Base-by-base conservation (phyloP, 2,888 invertebrate species). In the Eilema caniola region DNA sequence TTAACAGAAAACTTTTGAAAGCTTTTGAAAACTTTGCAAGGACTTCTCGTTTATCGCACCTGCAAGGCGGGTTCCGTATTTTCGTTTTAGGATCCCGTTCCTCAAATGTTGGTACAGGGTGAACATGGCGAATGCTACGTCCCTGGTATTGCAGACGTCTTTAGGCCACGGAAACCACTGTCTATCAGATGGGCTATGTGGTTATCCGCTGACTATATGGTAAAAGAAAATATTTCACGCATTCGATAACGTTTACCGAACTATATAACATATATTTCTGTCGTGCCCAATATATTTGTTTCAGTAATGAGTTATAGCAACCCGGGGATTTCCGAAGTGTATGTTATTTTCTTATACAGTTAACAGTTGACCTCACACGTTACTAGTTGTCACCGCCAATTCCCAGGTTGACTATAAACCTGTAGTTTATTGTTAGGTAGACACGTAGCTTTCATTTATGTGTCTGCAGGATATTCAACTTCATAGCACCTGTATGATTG, bases 261-360 rank as follows among this genome's bases (percentile, higher is more conserved):
- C 20, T 47, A n/a, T n/a, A n/a, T n/a, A 28, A 47, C 7, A 47
- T 60, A 14, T 53, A n/a, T 62, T 62, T 31, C 23, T 33, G 0
- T 12, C 14, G 10, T 20, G 11, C 41, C 37, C 63, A 28, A 60
- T 69, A 62, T 59, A 62, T 74, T 62, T 70, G 56, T 56, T 70
- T 62, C 57, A 70, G 71, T 75, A 80, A 80, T 80, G 75, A 83
- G 75, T 82, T 79, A 81, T 53, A 63, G 71, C 37, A 66, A 71
- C 72, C 70, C 69, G 64, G 84, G 79, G 79, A 76, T 74, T 69
- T 23, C 37, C 24, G 66, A 64, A 70, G 62, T 25, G 25, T 66
- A 73, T 66, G 78, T 77, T 77, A 78, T 66, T 71, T 57, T 67
- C 75, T 78, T 81, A 80, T 84, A 81, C 83, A 85, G 80, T 82